Evolutionary conservation across 2,113 vertebrate species (phyloP), one percentile per base, ranked within the genome.

Genomic region (Anarrhichthys ocellatus): DNA sequence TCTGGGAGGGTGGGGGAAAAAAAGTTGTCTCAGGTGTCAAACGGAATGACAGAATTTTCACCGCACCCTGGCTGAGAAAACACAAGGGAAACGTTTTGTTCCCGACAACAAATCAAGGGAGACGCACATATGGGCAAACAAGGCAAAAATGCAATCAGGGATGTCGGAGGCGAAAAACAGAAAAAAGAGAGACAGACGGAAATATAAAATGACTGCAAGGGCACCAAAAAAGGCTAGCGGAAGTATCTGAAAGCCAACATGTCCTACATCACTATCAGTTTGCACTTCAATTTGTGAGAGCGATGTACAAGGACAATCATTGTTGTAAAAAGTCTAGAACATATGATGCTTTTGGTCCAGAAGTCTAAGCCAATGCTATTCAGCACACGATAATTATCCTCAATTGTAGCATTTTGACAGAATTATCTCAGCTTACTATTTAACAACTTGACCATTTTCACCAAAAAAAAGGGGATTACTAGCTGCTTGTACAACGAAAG

Each of bases 31-130:
- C 27, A 70, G 27, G 78, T 89, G 85, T 84, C 65, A 9, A 74
- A 52, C 10, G 52, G 40, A 79, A 64, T 76, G 75, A 79, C 29
- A 72, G 68, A 74, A 72, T 54, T 80, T 82, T 80, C 52, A 48
- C 20, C 62, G 36, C 58, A 68, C 52, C 40, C 36, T n/a, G 42
- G 67, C 22, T 75, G 48, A 6, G 36, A 68, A 84, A 62, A 63
- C 61, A 42, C 22, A 29, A 11, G 61, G 65, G 66, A 82, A 80
- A 66, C 36, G 58, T 77, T 89, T 74, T 58, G 69, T 67, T 71
- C 32, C 64, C 1, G 24, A 63, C 59, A 67, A 61, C 72, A 84
- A 82, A 84, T 76, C 78, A 72, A 65, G 48, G 44, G 48, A 73
- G 29, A 9, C 29, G 9, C 20, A 44, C 46, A 40, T 78, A 76